Evolutionary conservation across 2,113 vertebrate genomes (phyloP).

Genomic region (Tursiops truncatus): DNA sequence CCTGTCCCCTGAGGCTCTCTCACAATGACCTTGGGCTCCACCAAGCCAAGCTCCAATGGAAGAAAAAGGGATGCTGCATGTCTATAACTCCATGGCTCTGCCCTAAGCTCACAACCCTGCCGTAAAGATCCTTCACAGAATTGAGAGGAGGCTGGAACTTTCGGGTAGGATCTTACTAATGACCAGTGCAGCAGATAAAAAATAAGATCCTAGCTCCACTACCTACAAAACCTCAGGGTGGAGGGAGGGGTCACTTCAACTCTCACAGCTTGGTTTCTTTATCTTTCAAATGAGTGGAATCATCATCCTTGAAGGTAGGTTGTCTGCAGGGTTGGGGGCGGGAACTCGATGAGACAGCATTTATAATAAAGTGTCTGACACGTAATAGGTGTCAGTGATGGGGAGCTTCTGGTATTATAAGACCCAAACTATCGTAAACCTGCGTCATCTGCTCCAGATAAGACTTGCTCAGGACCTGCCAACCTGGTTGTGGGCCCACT

Average conservation of each 20-base stretch:
- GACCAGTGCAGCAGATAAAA: neutral
- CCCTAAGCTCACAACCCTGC: neutral
- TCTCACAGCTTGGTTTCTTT: neutral
- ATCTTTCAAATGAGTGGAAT: neutral
- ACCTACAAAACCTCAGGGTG: neutral
- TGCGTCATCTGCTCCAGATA: neutral
- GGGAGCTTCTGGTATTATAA: neutral
- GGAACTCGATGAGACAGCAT: neutral
- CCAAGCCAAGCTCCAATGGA: neutral
- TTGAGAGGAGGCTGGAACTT: neutral
- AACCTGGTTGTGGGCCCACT: neutral
- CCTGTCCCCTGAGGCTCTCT: neutral
- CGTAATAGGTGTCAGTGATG: neutral
- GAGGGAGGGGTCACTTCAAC: neutral
- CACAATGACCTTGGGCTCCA: neutral
- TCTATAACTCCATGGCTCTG: neutral
- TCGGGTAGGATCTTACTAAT: neutral
- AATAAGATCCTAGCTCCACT: neutral
- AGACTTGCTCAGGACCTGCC: neutral
- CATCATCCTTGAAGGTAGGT: neutral
- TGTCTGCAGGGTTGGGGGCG: neutral
- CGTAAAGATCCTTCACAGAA: neutral
- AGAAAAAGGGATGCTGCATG: fast-evolving
- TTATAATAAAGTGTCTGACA: neutral
- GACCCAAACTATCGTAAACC: neutral